Percentiles rank a stretch among this genome's conserved stretches.
These are phyloP conservation scores for Perdita meconis DNA, from an alignment of 2,888 invertebrate genomes.

Conservation along the genomic window DNA sequence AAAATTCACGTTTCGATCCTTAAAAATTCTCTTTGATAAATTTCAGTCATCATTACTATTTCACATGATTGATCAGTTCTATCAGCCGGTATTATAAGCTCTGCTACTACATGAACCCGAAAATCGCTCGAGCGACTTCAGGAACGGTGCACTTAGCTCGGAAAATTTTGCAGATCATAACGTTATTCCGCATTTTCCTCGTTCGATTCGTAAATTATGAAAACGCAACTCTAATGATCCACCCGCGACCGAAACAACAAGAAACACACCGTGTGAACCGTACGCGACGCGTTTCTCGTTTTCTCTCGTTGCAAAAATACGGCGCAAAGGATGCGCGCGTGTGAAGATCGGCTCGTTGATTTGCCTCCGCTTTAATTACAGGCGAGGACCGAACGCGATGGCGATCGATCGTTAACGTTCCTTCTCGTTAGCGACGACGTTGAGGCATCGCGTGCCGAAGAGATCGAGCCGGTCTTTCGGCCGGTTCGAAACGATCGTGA, in stretches of 20 bases:
- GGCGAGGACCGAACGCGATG: neutral
- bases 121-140: too few relatives aligned
- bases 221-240: neutral
- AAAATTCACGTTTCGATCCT: too few relatives aligned
- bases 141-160: too few relatives aligned
- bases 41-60: too few relatives aligned
- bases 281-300: constrained; percentile 20
- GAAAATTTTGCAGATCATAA: neutral
- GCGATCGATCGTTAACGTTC: neutral
- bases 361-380: neutral
- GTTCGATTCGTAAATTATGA: neutral
- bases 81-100: too few relatives aligned
- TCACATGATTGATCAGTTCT: too few relatives aligned
- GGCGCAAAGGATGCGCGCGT: neutral
- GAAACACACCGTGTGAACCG: neutral
- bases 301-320: constrained; percentile 3
- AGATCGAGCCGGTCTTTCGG: neutral
- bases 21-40: too few relatives aligned
- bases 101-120: too few relatives aligned
- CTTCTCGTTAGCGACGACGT: constrained; percentile 7
- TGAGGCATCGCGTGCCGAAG: constrained; percentile 14
- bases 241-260: neutral
- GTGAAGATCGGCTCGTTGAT: neutral
- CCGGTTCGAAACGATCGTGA: constrained; percentile 1
- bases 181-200: neutral